Evolutionary conservation across 2,888 invertebrate genomes (phyloP).

Genomic region (Melangyna quadrimaculata): DNA sequence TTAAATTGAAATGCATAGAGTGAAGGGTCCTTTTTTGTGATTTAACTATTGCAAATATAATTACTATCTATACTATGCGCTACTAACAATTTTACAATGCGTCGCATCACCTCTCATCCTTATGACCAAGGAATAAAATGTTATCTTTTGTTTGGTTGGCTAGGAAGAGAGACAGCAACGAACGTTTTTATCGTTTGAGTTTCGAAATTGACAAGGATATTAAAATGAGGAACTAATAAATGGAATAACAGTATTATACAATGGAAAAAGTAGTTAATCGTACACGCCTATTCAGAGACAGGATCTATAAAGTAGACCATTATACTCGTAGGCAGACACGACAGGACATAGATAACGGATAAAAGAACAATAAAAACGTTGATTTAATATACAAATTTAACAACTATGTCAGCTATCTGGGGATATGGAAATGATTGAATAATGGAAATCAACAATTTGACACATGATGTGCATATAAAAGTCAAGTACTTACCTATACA

Average conservation of each 20-base stretch:
- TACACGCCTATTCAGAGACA: slow-evolving; percentile 53
- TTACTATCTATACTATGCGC: slow-evolving; percentile 67
- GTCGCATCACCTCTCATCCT: slow-evolving; percentile 63
- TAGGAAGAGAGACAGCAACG: neutral
- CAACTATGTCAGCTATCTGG: neutral
- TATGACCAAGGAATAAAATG: slow-evolving; percentile 10
- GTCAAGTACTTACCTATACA: neutral
- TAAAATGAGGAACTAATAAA: slow-evolving; percentile 66
- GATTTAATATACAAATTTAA: slow-evolving; percentile 9
- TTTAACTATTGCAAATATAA: slow-evolving; percentile 71
- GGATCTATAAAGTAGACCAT: slow-evolving; percentile 15
- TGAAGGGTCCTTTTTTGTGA: slow-evolving; percentile 58
- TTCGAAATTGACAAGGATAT: slow-evolving; percentile 63
- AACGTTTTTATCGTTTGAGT: slow-evolving; percentile 57
- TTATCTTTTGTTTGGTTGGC: slow-evolving; percentile 34
- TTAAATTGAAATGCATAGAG: slow-evolving; percentile 44
- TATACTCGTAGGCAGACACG: slow-evolving; percentile 9
- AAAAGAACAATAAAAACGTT: slow-evolving; percentile 54
- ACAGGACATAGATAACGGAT: slow-evolving; percentile 20
- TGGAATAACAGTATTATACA: slow-evolving; percentile 27
- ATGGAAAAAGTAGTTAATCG: neutral
- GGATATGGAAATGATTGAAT: neutral
- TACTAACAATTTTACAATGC: slow-evolving; percentile 65
- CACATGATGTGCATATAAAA: slow-evolving; percentile 26
- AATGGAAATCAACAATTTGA: slow-evolving; percentile 48